Percentiles rank a stretch among this genome's conserved stretches.
phyloP scores from a whole-genome alignment of 2,888 invertebrate genomes.

The Andrena minutula region DNA sequence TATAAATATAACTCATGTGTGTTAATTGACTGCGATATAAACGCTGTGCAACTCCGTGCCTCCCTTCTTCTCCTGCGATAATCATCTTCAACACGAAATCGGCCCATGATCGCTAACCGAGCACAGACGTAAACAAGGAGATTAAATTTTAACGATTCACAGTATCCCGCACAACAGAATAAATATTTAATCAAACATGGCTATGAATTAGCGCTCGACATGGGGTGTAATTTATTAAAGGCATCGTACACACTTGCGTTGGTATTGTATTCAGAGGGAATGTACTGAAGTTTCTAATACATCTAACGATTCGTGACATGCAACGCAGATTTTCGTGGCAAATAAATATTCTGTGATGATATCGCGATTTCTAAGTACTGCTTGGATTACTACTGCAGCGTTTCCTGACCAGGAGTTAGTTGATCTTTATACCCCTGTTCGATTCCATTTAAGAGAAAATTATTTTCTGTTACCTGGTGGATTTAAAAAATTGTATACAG shows the following conservation, averaged over 20 bases:
- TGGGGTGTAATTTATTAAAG: slow-evolving; percentile 9
- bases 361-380: not conserved
- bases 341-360: slow-evolving; percentile 11
- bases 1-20: slow-evolving; percentile 53
- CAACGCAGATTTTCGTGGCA: not conserved
- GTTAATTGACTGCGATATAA: slow-evolving; percentile 15
- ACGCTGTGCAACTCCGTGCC: not conserved
- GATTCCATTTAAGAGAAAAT: too few species aligned
- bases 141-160: not conserved
- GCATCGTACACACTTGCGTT: not conserved
- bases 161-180: not conserved
- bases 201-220: slow-evolving; percentile 22
- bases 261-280: not conserved
- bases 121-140: slow-evolving; percentile 9
- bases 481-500: too few species aligned
- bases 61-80: slow-evolving; percentile 5
- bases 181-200: slow-evolving; percentile 35
- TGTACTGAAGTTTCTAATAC: slow-evolving; percentile 4
- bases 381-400: too few species aligned
- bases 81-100: slow-evolving; percentile 6
- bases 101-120: not conserved
- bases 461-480: too few species aligned
- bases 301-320: not conserved
- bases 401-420: too few species aligned
- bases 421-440: too few species aligned